Evolutionary conservation across 37 sponge, comb jelly and placozoan species (phyloP).

Genomic region (Oopsacas minuta): DNA sequence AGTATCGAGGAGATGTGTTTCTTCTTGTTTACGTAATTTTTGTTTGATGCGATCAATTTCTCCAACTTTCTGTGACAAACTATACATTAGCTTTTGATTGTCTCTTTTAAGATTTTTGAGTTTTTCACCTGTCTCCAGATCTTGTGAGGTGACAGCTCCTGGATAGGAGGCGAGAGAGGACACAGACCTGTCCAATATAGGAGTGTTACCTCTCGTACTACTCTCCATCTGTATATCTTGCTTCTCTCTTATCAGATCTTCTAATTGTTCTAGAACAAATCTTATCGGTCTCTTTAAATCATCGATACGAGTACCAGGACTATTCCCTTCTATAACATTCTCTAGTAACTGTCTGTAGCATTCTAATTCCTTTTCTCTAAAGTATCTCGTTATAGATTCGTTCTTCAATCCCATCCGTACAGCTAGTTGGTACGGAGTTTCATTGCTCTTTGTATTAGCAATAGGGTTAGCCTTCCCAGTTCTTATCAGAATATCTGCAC

Average conservation of each 20-base stretch:
- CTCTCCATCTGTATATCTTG: not conserved
- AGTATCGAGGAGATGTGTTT: not conserved
- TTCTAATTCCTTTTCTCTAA: not conserved
- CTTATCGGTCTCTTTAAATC: not conserved
- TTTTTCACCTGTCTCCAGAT: not conserved
- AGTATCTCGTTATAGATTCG: not conserved
- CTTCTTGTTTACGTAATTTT: not conserved
- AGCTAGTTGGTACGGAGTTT: conserved; percentile 1
- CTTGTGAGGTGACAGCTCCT: not conserved
- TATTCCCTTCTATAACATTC: not conserved
- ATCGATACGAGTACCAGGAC: not conserved
- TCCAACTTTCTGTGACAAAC: not conserved
- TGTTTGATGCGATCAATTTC: not conserved
- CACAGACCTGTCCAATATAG: not conserved
- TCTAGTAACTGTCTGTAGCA: not conserved
- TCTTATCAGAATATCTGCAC: conserved; percentile 1
- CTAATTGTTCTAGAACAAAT: conserved; percentile 1
- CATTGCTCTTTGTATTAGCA: conserved; percentile 3
- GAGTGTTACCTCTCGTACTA: not conserved
- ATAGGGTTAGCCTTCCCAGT: not conserved
- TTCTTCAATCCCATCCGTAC: conserved; percentile 5
- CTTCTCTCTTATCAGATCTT: not conserved
- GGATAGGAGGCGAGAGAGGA: not conserved
- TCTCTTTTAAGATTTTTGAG: not conserved
- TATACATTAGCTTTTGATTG: not conserved